phyloP scores from a whole-genome alignment of 1,140 invertebrate species.

The Lycorma delicatula region DNA sequence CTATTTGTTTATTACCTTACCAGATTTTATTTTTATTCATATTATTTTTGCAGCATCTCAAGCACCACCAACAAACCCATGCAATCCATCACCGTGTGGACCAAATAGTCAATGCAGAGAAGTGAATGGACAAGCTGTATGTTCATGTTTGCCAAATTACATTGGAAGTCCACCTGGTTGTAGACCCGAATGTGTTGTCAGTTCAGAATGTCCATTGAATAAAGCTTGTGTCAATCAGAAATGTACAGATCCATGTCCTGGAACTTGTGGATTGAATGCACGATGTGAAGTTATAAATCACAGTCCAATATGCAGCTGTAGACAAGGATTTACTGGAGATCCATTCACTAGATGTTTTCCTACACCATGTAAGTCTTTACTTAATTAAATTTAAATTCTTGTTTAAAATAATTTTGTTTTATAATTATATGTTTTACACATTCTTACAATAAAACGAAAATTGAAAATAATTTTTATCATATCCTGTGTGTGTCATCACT shows the following conservation, averaged over 20 bases:
- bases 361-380: slow-evolving; percentile 32
- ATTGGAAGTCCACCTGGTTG: slow-evolving; percentile 44
- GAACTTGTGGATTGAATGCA: slow-evolving; percentile 41
- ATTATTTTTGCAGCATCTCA: slow-evolving; percentile 36
- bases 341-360: slow-evolving; percentile 42
- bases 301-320: slow-evolving; percentile 48
- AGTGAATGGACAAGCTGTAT: slow-evolving; percentile 43
- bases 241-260: slow-evolving; percentile 46
- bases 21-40: background rate
- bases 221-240: slow-evolving; percentile 43
- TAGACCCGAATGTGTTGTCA: slow-evolving; percentile 43
- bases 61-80: slow-evolving; percentile 34
- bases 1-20: no score
- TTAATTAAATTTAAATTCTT: no score
- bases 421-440: no score
- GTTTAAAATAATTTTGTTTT: no score
- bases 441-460: no score
- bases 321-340: slow-evolving; percentile 40
- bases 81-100: slow-evolving; percentile 46
- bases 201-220: slow-evolving; percentile 40
- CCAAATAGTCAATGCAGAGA: slow-evolving; percentile 45
- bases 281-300: slow-evolving; percentile 47
- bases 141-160: slow-evolving; percentile 42
- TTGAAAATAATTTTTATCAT: no score
- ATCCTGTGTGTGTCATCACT: no score